Evolutionary conservation across 2,797 vertebrate species (phyloP).

Genomic region (Vireo griseus): DNA sequence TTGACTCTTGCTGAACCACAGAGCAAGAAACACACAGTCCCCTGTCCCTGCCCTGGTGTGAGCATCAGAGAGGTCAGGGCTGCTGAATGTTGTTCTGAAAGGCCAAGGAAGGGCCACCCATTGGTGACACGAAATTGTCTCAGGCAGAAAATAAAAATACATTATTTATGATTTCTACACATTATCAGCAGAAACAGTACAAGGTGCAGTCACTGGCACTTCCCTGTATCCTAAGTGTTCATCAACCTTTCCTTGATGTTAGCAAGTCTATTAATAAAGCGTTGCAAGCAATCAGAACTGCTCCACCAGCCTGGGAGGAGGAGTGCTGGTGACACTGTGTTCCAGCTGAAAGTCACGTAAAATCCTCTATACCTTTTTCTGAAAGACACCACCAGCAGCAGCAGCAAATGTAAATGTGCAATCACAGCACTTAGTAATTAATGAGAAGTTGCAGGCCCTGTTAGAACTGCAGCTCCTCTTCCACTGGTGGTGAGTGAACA

Average conservation of each 20-base stretch:
- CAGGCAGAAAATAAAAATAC: neutral
- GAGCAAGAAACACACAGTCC: neutral
- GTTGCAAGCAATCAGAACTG: constrained; percentile 35
- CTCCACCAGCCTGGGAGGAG: constrained; percentile 7
- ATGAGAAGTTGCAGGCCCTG: neutral
- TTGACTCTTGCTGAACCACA: neutral
- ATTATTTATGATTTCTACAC: neutral
- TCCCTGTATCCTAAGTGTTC: neutral
- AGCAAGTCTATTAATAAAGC: constrained; percentile 60
- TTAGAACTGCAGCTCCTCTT: neutral
- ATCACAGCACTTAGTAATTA: constrained; percentile 24
- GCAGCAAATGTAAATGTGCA: constrained; percentile 38
- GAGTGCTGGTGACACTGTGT: constrained; percentile 31
- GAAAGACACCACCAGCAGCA: constrained; percentile 40
- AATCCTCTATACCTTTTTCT: constrained; percentile 20
- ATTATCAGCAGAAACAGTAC: neutral
- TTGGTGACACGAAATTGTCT: neutral
- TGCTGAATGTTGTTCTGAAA: neutral
- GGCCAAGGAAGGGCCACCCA: neutral
- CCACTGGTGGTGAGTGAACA: neutral
- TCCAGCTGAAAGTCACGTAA: constrained; percentile 55
- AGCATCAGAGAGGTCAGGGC: neutral
- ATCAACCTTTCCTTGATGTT: constrained; percentile 51
- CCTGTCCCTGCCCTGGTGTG: neutral
- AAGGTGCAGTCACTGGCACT: constrained; percentile 23